Evolutionary conservation across 35 echinoderm and acorn worm species (phyloP).

Genomic region (Holothuria glaberrima): DNA sequence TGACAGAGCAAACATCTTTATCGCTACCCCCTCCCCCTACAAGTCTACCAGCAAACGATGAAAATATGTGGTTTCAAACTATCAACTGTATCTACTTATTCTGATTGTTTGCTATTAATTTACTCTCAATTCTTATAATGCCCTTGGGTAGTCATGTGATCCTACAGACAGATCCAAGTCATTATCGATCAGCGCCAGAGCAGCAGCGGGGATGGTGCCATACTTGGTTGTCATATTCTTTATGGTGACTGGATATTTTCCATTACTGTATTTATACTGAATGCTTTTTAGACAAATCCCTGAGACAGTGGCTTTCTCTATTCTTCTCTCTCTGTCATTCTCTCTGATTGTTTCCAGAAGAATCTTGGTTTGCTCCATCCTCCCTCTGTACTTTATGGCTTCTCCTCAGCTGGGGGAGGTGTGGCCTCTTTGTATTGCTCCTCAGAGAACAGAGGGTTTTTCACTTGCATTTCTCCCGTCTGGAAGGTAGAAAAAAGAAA

Average conservation of each 20-base stretch:
- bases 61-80: too few species aligned
- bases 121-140: too few species aligned
- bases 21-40: too few species aligned
- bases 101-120: too few species aligned
- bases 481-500: conserved; percentile 52
- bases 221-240: too few species aligned
- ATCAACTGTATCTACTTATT: too few species aligned
- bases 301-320: conserved; percentile 38
- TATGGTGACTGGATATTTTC: neutral
- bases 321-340: neutral
- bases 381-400: conserved; percentile 60
- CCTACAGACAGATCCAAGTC: too few species aligned
- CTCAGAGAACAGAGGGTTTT: conserved; percentile 94
- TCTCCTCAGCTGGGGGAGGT: conserved; percentile 60
- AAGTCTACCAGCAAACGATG: too few species aligned
- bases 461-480: conserved; percentile 99
- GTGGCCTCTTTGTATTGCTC: conserved; percentile 72
- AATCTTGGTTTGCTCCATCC: neutral
- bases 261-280: conserved; percentile 5
- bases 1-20: too few species aligned
- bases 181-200: too few species aligned
- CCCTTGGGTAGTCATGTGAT: too few species aligned
- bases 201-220: too few species aligned
- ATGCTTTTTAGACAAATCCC: conserved; percentile 60
- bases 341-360: neutral